Percentiles rank a stretch among this genome's conserved stretches.
These are phyloP conservation scores for Hirtodrosophila cameraria DNA, from an alignment of 2,888 invertebrate genomes.

Conservation along the genomic window DNA sequence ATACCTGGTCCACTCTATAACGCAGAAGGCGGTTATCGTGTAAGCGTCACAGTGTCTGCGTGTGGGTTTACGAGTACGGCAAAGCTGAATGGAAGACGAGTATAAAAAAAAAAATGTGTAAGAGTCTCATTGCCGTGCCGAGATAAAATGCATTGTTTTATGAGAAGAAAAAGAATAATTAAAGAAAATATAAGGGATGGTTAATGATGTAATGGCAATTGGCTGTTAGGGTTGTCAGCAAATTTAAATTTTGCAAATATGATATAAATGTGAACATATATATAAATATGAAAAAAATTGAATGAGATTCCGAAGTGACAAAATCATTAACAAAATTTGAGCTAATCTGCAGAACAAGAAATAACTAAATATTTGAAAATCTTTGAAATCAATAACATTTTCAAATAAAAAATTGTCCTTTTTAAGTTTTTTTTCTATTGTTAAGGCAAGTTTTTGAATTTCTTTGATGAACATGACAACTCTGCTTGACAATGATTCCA, in stretches of 20 bases:
- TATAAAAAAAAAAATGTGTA: conserved; percentile 73
- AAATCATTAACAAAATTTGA: background rate
- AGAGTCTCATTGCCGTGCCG: conserved; percentile 58
- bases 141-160: conserved; percentile 76
- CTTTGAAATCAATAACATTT: no score
- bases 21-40: conserved; percentile 32
- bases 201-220: conserved; percentile 46
- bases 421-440: background rate
- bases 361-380: no score
- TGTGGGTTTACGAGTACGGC: conserved; percentile 43
- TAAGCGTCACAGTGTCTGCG: conserved; percentile 36
- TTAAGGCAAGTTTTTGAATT: background rate
- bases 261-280: background rate
- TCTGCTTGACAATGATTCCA: conserved; percentile 46
- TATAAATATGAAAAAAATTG: no score
- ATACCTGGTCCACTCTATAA: conserved; percentile 37
- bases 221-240: conserved; percentile 59
- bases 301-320: background rate
- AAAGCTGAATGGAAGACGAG: conserved; percentile 63
- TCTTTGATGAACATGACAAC: conserved; percentile 21
- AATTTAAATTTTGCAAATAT: conserved; percentile 7
- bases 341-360: background rate
- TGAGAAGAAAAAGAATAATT: conserved; percentile 33
- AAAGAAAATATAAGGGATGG: conserved; percentile 35
- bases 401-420: background rate